Evolutionary conservation across 2,888 invertebrate genomes (phyloP).

Genomic region (Euspilapteryx auroguttella): DNA sequence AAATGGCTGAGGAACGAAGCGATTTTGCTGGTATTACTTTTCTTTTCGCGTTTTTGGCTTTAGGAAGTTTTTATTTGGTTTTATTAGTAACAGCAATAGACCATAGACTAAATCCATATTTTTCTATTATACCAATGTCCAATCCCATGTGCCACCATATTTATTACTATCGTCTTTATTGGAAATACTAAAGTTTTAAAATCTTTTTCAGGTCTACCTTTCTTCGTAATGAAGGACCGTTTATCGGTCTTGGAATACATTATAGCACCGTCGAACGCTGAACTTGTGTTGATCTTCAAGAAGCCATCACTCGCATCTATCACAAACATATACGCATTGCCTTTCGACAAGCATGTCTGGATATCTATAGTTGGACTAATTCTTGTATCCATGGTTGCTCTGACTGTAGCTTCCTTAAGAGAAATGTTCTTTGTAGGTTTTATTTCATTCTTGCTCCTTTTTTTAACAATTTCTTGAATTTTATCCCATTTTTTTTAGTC

Average conservation of each 20-base stretch:
- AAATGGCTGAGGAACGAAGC: neutral
- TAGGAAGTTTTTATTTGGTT: too few species aligned
- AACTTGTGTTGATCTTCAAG: neutral
- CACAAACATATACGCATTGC: constrained; percentile 3
- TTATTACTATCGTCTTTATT: too few species aligned
- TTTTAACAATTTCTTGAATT: too few species aligned
- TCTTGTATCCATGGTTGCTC: constrained; percentile 1
- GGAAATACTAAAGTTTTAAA: too few species aligned
- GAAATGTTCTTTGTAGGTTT: constrained; percentile 5
- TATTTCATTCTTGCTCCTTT: neutral
- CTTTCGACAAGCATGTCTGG: constrained; percentile 10
- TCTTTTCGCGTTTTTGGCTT: too few species aligned
- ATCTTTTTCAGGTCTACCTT: too few species aligned
- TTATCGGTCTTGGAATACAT: neutral
- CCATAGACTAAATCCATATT: too few species aligned
- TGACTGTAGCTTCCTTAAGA: constrained; percentile 5
- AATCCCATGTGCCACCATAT: too few species aligned
- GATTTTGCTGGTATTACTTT: neutral
- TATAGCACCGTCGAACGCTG: neutral
- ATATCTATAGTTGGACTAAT: constrained; percentile 3
- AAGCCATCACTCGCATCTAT: neutral
- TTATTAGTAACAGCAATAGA: too few species aligned
- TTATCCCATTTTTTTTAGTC: too few species aligned
- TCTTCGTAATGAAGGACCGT: too few species aligned
- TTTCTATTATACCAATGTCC: too few species aligned